Base-by-base conservation (phyloP, 2,797 vertebrate species). In the Lagodon rhomboides region DNA sequence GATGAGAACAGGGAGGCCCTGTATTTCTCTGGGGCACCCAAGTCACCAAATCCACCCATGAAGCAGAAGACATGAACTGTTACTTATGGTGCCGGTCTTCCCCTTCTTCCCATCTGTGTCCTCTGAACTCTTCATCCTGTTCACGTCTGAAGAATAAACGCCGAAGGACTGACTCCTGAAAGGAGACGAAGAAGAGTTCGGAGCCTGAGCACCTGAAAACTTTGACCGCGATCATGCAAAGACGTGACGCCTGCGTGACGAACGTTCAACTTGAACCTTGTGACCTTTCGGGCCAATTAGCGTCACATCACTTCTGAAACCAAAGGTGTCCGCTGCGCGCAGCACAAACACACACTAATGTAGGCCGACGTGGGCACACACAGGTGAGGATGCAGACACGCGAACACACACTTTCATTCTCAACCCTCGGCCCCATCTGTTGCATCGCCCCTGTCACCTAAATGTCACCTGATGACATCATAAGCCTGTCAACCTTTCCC, bases 381-480 rank as follows among this genome's bases (percentile, higher is more conserved):
- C 1, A 41, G 58, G 44, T 73, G 61, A 64, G 53, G 78, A 77
- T 61, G 67, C 68, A 62, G 65, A 67, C 53, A 68, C 69, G 69
- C 10, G 47, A 65, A 73, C 62, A 56, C 41, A 56, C 50, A 53
- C 77, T 43, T 67, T 74, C 64, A 76, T 51, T 75, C 69, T 56
- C 73, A 64, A 74, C 20, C 72, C 59, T 62, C 25, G 0, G 30
- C 49, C 77, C 92, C 93, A 94, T 94, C 93, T 94, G 92, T 91
- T 92, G 87, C 68, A 1, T 69, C 76, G 79, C 88, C 90, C 85
- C 85, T 88, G 92, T 94, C 93, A 92, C 72, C 86, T 91, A 85
- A 87, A 89, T 92, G 90, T 91, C 93, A 85, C 68, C 85, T 77
- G 85, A 90, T 91, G 90, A 91, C 90, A 92, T 92, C 89, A 91